A percentile compares a stretch with the other conserved stretches of the same genome.
Evolutionary conservation across 2,888 invertebrate genomes (phyloP).

Genomic region (Heliconius sara): DNA sequence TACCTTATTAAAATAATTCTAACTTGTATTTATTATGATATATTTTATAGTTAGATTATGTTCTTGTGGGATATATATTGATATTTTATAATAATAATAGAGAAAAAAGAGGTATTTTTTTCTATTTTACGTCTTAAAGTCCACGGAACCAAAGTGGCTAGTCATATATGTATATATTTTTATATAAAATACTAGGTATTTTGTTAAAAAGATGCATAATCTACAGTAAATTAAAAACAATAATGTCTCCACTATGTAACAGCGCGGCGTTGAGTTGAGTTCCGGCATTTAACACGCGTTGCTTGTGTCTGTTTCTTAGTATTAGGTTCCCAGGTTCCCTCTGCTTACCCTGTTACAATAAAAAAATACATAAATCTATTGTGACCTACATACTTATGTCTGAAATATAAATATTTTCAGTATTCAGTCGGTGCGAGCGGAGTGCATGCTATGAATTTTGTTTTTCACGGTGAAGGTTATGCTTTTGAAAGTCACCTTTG

Average conservation of each 20-base stretch:
- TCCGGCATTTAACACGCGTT: background rate
- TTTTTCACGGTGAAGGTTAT: constrained; percentile 36
- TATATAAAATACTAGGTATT: too few relatives aligned
- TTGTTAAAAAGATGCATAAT: too few relatives aligned
- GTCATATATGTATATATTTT: too few relatives aligned
- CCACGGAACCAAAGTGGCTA: too few relatives aligned
- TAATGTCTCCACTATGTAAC: background rate
- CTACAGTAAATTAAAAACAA: too few relatives aligned
- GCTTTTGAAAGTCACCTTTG: constrained; percentile 22
- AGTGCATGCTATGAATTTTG: constrained; percentile 7
- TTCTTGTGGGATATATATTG: background rate
- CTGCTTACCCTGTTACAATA: too few relatives aligned
- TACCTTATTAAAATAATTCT: background rate
- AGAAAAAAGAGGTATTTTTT: too few relatives aligned
- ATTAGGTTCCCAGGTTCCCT: too few relatives aligned
- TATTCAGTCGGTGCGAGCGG: background rate
- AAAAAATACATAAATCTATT: background rate
- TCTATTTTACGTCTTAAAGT: too few relatives aligned
- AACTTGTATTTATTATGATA: background rate
- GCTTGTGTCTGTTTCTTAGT: too few relatives aligned
- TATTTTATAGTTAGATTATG: background rate
- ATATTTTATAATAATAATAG: background rate
- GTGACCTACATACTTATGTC: background rate
- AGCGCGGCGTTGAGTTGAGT: background rate
- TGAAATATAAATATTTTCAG: background rate